Conservation (phyloP, 2,113 vertebrate genomes). For the Pterocles burchelli region DNA sequence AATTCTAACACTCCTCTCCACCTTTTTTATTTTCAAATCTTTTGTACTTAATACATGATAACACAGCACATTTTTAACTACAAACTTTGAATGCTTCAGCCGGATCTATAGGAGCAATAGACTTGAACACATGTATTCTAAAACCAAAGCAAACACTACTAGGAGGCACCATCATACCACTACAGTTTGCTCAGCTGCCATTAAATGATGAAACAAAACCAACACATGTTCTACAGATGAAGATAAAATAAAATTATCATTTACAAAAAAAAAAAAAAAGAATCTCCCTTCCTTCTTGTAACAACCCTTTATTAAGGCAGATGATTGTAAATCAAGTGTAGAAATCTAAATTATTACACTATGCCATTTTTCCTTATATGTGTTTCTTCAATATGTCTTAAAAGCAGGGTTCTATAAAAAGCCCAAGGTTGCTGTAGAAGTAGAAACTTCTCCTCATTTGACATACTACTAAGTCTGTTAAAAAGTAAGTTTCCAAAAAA, state of each 20-base stretch:
- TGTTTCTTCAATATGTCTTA: not conserved
- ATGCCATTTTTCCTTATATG: not conserved
- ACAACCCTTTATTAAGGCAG: not conserved
- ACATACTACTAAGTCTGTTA: not conserved
- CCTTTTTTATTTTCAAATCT: not conserved
- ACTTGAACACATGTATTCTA: not conserved
- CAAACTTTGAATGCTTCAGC: not conserved
- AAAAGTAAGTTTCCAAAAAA: not conserved
- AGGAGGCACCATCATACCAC: not conserved
- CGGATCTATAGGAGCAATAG: not conserved
- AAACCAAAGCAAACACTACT: not conserved
- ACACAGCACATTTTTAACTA: not conserved
- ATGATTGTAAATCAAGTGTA: not conserved
- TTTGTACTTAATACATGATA: not conserved
- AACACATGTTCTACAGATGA: not conserved
- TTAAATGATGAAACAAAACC: not conserved
- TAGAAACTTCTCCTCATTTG: not conserved
- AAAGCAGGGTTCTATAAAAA: not conserved
- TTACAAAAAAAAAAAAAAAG: not conserved
- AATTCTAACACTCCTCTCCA: not conserved
- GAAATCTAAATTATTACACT: not conserved
- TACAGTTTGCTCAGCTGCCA: not conserved
- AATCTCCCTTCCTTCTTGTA: not conserved
- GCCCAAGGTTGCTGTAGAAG: not conserved
- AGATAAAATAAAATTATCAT: not conserved